These are phyloP conservation scores for Drepana arcuata DNA, from an alignment of 1,140 invertebrate species.

Conservation along the genomic window DNA sequence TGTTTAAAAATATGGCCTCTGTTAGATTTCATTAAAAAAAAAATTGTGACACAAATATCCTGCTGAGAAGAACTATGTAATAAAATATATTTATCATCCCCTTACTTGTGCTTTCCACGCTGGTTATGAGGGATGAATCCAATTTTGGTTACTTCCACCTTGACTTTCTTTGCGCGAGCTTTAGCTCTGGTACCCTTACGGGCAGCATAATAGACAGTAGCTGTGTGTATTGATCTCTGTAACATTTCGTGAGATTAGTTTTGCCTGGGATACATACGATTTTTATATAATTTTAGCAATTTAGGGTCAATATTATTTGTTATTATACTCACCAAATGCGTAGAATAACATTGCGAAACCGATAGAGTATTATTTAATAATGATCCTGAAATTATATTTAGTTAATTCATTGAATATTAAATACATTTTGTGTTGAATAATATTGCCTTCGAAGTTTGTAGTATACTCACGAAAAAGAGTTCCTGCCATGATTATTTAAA, in stretches of 20 bases:
- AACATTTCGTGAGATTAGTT: constrained; percentile 11
- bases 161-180: constrained; percentile 79
- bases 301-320: too few relatives aligned
- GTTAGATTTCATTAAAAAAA: neutral
- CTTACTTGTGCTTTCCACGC: constrained; percentile 63
- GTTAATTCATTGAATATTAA: too few relatives aligned
- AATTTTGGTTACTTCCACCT: constrained; percentile 79
- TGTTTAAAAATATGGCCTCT: constrained; percentile 4
- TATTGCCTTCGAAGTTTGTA: too few relatives aligned
- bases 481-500: constrained; percentile 38
- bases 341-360: constrained; percentile 27
- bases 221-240: constrained; percentile 49
- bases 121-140: constrained; percentile 77
- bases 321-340: constrained; percentile 42
- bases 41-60: too few relatives aligned
- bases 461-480: constrained; percentile 47
- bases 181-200: constrained; percentile 84
- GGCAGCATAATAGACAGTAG: constrained; percentile 73
- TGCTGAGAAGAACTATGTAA: too few relatives aligned
- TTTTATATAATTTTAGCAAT: too few relatives aligned
- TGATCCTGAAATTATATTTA: constrained; percentile 46
- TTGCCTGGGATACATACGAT: too few relatives aligned
- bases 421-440: too few relatives aligned
- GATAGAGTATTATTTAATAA: constrained; percentile 30
- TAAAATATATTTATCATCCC: neutral